Percentiles rank a stretch among this genome's conserved stretches.
Conservation (phyloP, 2,888 invertebrate genomes). For the Spodoptera exigua region DNA sequence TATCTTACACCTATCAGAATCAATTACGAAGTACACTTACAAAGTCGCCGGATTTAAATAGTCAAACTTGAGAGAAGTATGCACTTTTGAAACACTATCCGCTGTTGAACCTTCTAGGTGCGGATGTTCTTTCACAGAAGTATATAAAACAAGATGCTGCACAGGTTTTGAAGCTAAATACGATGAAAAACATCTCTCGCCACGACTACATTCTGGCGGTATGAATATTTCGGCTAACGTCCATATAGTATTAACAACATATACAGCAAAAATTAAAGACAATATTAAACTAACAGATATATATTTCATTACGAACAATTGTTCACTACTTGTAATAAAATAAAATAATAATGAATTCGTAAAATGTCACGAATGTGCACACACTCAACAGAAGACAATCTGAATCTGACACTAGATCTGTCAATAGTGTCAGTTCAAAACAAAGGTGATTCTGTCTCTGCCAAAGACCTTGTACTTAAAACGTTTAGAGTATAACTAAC, state of each 20-base stretch:
- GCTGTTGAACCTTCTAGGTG: conserved; percentile 81
- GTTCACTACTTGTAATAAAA: conserved; percentile 17
- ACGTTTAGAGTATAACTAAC: no score
- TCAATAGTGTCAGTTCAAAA: background rate
- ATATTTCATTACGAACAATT: conserved; percentile 75
- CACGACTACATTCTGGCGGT: conserved; percentile 91
- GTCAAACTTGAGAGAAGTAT: conserved; percentile 91
- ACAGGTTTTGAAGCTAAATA: conserved; percentile 91
- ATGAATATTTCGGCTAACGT: conserved; percentile 93
- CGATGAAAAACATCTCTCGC: conserved; percentile 91
- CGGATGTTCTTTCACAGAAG: conserved; percentile 90
- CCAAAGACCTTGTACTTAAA: no score
- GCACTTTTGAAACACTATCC: conserved; percentile 87
- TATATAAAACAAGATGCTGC: conserved; percentile 92
- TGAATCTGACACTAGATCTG: conserved; percentile 1
- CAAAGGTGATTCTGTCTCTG: no score
- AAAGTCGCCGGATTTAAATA: conserved; percentile 86
- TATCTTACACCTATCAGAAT: no score
- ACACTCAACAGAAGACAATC: background rate
- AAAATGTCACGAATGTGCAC: conserved; percentile 6
- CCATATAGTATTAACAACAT: conserved; percentile 93
- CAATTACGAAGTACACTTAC: conserved; percentile 65
- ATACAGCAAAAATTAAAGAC: conserved; percentile 91
- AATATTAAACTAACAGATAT: conserved; percentile 91
- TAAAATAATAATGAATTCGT: conserved; percentile 12